phyloP scores from a whole-genome alignment of 2,113 vertebrate species.

The Peromyscus polionotus region DNA sequence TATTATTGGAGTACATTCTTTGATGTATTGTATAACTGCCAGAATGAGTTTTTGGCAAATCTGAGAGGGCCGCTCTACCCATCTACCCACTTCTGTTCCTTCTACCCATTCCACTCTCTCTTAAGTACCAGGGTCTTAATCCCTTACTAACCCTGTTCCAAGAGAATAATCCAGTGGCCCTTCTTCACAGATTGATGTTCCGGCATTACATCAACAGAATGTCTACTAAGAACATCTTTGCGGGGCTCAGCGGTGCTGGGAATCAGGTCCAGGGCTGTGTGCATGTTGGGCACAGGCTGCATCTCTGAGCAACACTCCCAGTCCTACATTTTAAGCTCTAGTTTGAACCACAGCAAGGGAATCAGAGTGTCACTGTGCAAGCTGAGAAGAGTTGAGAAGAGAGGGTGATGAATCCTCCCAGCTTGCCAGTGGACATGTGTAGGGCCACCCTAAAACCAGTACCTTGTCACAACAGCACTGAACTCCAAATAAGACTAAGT shows the following conservation, averaged over 20 bases:
- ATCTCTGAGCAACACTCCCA: neutral
- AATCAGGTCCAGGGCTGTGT: neutral
- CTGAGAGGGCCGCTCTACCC: neutral
- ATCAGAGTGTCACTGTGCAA: neutral
- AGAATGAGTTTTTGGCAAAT: neutral
- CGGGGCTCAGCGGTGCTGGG: neutral
- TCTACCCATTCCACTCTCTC: no score
- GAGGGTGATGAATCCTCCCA: neutral
- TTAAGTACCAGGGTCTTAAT: neutral
- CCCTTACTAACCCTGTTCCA: neutral
- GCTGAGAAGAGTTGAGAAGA: neutral
- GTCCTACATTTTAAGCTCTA: neutral
- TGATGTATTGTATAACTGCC: neutral
- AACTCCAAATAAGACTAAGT: neutral
- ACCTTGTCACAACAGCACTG: neutral
- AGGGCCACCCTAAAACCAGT: neutral
- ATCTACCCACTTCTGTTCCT: neutral
- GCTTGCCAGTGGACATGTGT: neutral
- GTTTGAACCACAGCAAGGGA: slow-evolving; percentile 6
- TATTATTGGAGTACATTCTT: neutral
- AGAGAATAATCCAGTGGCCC: neutral
- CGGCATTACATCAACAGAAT: neutral
- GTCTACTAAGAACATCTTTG: neutral
- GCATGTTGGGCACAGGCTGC: neutral
- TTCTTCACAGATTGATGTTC: neutral